phyloP scores from a whole-genome alignment of 64 coral and sea anemone genomes.

The Actinia equina region DNA sequence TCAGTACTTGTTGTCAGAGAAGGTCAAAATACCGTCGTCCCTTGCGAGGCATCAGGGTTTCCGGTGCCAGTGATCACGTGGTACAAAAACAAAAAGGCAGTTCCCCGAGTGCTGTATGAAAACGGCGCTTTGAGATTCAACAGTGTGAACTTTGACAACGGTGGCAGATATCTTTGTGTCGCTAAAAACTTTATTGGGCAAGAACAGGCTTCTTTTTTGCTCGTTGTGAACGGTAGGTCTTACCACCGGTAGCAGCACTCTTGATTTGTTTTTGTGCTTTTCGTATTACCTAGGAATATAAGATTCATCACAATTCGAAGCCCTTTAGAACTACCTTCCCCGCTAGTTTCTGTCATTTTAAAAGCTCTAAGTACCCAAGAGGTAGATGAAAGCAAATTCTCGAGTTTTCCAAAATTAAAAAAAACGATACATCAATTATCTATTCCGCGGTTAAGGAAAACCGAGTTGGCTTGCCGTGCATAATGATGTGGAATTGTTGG shows the following conservation, averaged over 20 bases:
- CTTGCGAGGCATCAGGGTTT: constrained; percentile 49
- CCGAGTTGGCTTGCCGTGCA: too few relatives aligned
- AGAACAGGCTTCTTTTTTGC: constrained; percentile 7
- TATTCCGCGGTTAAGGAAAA: too few relatives aligned
- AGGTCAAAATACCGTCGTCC: constrained; percentile 38
- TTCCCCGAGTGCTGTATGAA: background rate
- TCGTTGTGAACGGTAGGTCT: constrained; percentile 59
- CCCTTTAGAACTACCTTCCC: too few relatives aligned
- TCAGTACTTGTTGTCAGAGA: constrained; percentile 20
- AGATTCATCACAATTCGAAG: too few relatives aligned
- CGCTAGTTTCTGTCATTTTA: too few relatives aligned
- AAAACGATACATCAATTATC: too few relatives aligned
- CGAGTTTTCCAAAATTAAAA: too few relatives aligned
- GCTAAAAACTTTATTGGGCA: constrained; percentile 65
- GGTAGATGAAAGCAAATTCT: too few relatives aligned
- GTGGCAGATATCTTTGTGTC: constrained; percentile 58
- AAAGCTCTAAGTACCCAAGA: too few relatives aligned
- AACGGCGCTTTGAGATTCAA: constrained; percentile 42
- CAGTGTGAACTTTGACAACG: constrained; percentile 43
- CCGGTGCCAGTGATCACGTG: constrained; percentile 70
- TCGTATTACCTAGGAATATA: too few relatives aligned
- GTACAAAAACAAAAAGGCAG: constrained; percentile 29
- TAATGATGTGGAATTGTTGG: too few relatives aligned
- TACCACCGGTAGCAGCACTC: background rate
- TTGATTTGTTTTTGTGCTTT: too few relatives aligned